Evolutionary conservation across 2,888 invertebrate genomes (phyloP).

Genomic region (Ferdinandea cuprea): DNA sequence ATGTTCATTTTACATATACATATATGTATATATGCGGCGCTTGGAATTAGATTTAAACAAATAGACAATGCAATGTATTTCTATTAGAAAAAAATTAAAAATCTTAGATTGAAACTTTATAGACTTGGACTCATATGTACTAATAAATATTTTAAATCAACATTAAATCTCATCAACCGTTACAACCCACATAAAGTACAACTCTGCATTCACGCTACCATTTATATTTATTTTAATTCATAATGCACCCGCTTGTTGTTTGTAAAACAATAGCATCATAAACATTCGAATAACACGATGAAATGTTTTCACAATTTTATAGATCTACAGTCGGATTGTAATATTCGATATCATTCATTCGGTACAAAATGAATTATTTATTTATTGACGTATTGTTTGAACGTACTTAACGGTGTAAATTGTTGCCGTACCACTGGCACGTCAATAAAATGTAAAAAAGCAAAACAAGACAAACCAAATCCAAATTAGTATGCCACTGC

Average conservation of each 20-base stretch:
- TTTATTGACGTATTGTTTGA: constrained; percentile 33
- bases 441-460: background rate
- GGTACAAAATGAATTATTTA: constrained; percentile 43
- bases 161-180: too few species aligned
- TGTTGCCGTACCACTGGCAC: background rate
- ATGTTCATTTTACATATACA: too few species aligned
- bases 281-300: background rate
- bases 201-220: too few species aligned
- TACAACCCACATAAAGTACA: too few species aligned
- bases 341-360: constrained; percentile 35
- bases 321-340: background rate
- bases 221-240: background rate
- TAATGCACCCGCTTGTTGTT: background rate
- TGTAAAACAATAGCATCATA: background rate
- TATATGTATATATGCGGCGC: too few species aligned
- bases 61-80: too few species aligned
- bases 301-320: background rate
- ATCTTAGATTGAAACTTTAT: too few species aligned
- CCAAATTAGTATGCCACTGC: constrained; percentile 23
- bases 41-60: too few species aligned
- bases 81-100: too few species aligned
- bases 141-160: too few species aligned
- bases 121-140: too few species aligned
- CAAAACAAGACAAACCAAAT: background rate
- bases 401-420: background rate